Base-by-base conservation (phyloP, 2,888 invertebrate genomes). In the Chrysolina haemoptera region DNA sequence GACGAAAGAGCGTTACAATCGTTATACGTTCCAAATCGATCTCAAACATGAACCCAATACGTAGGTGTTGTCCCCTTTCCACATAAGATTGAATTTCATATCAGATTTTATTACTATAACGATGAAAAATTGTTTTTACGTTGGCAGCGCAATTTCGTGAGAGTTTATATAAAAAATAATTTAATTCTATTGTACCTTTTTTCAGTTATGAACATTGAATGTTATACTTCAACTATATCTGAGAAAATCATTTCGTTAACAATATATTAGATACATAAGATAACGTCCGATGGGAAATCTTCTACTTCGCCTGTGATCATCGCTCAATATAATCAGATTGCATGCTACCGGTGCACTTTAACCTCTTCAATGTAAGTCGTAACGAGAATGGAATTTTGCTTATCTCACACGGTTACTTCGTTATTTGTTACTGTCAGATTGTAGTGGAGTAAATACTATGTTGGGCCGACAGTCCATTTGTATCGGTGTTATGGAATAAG, bases 261-360 rank as follows among this genome's bases (percentile, higher is more conserved):
- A 55, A 55, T 4, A 16, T 18, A 55, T 18, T 20, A 5, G 10
- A 35, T n/a, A 5, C 14, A 59, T 14, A 18, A 18, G 22, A 14
- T 16, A 27, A 9, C 27, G 59, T 59, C 59, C 59, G 10, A 27
- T 9, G 59, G 59, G 59, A 59, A 59, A 59, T 59, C 35, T 35
- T 59, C 59, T 27, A n/a, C 59, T 27, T n/a, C 59, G 53, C 35
- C n/a, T 59, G 16, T 35, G 59, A 59, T 59, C 59, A 59, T 59
- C 59, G 22, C n/a, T 59, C 59, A 27, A 35, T 35, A 35, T 59
- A 16, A 59, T 12, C 59, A 59, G 59, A n/a, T 35, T 4, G 27
- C 59, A 59, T 14, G 35, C 35, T 35, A 59, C 59, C 59, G 35
- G 35, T 59, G 59, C 59, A 59, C 59, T 59, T 53, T 53, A 53